Base-by-base conservation (phyloP, 2,797 vertebrate genomes). In the Darevskia mixta region DNA sequence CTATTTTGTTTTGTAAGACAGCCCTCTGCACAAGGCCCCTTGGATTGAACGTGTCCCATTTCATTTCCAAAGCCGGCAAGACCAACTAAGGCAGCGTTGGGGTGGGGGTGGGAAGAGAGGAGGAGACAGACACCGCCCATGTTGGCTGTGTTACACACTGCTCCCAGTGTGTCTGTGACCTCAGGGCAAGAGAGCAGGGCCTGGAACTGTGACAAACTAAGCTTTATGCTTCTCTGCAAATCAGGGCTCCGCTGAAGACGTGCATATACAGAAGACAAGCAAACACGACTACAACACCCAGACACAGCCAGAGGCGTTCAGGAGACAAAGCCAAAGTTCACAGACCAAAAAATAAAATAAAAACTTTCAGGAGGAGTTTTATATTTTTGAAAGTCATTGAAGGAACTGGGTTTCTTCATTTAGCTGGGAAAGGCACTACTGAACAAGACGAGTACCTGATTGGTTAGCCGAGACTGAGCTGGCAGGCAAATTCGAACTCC, bases 391-490 rank as follows among this genome's bases (percentile, higher is more conserved):
- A 64, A 25, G 45, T 86, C 89, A 90, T 73, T 87, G 86, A 81
- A 94, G 91, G 92, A 95, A 93, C 85, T 90, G 87, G 71, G 78
- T 94, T 96, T 95, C 93, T 32, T 0, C 80, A 87, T 87, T 79
- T 91, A 23, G 90, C 0, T 67, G 0, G 92, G 94, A 92, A 94
- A 93, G 91, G 90, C 89, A 86, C 91, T 91, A 94, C 92, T 95
- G 91, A 96, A 35, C 88, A 92, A 79, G 82, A 79, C 0, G 0
- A n/a, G 66, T 73, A 85, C 38, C 18, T 76, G n/a, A 38, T 69
- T 76, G 7, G 17, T n/a, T 75, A 58, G n/a, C 32, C 23, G 8
- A 61, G 91, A 90, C 89, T 87, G 83, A 9, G 0, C 0, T 0
- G 86, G 73, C 15, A 79, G 85, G 78, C 0, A 25, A 27, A n/a